Conservation (phyloP, 2,113 vertebrate genomes). For the Gavialis gangeticus region DNA sequence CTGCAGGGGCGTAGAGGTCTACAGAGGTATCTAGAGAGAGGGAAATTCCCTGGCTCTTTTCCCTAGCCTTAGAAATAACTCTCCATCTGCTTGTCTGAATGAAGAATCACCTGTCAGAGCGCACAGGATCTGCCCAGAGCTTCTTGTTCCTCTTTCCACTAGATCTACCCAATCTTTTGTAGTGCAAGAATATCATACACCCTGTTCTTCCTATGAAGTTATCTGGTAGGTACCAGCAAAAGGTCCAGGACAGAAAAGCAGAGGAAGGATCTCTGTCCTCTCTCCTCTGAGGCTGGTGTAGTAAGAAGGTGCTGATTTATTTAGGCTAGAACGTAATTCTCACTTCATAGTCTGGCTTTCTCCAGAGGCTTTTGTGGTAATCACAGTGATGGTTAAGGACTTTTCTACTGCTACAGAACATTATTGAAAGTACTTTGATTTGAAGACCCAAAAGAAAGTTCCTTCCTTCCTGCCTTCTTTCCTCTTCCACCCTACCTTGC, state of each 20-base stretch:
- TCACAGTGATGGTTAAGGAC: constrained; percentile 28
- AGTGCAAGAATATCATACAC: too few relatives aligned
- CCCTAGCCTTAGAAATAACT: neutral
- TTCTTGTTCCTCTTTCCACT: neutral
- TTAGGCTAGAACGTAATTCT: constrained; percentile 50
- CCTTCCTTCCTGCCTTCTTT: neutral
- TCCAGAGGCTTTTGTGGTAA: constrained; percentile 19
- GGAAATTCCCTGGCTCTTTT: neutral
- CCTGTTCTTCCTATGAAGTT: too few relatives aligned
- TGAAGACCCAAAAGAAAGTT: neutral
- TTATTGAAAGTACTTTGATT: neutral
- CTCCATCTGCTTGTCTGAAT: neutral
- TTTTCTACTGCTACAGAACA: neutral
- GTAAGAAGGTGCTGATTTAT: constrained; percentile 10
- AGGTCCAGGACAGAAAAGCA: too few relatives aligned
- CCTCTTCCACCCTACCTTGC: neutral
- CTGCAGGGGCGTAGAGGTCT: neutral
- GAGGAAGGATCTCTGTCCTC: neutral
- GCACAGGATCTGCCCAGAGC: neutral
- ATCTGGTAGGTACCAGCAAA: too few relatives aligned
- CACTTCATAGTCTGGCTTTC: constrained; percentile 58
- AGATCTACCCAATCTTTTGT: neutral
- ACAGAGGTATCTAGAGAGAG: neutral
- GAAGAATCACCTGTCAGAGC: neutral
- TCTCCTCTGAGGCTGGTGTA: neutral